Percentiles rank a stretch among this genome's conserved stretches.
These are phyloP conservation scores for Drosophila mauritiana DNA, from an alignment of 1,140 invertebrate species.

Conservation along the genomic window DNA sequence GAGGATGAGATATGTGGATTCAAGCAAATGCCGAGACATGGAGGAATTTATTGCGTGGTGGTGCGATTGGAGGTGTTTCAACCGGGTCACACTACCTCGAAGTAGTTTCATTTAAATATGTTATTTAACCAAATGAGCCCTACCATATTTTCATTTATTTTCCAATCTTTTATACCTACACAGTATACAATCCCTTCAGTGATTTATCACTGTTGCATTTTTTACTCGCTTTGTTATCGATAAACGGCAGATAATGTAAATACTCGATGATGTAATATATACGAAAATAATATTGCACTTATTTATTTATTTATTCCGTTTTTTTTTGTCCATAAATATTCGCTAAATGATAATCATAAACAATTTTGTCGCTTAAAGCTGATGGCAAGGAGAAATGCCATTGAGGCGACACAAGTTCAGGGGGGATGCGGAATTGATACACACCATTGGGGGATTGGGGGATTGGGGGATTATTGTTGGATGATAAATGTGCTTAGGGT, in stretches of 20 bases:
- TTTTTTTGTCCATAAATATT: conserved; percentile 57
- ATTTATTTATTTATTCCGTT: conserved; percentile 54
- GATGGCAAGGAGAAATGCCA: conserved; percentile 32
- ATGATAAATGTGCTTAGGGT: conserved; percentile 73
- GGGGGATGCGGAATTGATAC: conserved; percentile 9
- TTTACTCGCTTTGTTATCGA: conserved; percentile 29
- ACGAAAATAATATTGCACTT: conserved; percentile 40
- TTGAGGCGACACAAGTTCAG: conserved; percentile 1
- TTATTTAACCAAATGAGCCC: no score
- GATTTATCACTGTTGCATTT: conserved; percentile 3
- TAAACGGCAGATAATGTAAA: conserved; percentile 43
- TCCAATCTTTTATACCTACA: background rate
- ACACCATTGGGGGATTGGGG: conserved; percentile 40
- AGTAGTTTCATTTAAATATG: background rate
- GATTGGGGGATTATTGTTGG: conserved; percentile 52
- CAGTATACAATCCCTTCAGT: background rate
- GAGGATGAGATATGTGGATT: background rate
- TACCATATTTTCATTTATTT: background rate
- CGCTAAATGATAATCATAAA: conserved; percentile 76
- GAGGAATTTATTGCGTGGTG: conserved; percentile 32
- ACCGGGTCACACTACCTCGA: background rate
- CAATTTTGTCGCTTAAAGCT: conserved; percentile 61
- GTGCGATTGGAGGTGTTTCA: conserved; percentile 27
- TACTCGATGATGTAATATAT: conserved; percentile 37
- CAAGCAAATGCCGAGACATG: conserved; percentile 19